Evolutionary conservation across 2,888 invertebrate genomes (phyloP), one percentile per base, ranked within the genome.

Genomic region (Trissonchulus sp.): DNA sequence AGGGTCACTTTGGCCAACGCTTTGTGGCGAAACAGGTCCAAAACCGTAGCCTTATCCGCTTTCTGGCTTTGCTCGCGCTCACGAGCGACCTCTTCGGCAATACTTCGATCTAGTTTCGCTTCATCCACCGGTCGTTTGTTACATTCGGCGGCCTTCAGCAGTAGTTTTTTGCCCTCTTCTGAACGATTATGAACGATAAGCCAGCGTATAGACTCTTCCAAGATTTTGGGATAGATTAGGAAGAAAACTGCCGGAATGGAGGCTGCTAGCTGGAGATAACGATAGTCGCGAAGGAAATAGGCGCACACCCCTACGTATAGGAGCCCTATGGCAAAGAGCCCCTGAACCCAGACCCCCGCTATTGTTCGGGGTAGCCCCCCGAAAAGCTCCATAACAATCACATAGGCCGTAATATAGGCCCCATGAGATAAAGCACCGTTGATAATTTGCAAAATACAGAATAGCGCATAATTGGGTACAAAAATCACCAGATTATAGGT

Each of bases 121-220:
- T 23, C 74, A 74, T 65, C 71, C 28, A n/a, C n/a, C n/a, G n/a
- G n/a, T n/a, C n/a, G n/a, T 15, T 34, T 18, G 68, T 76, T 76
- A 23, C 35, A 28, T 23, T 63, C 38, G 18, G 69, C 69, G 8
- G 69, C 74, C 36, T 38, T 63, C 23, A n/a, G 33, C 1, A 76
- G 23, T 28, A 35, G n/a, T 31, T 63, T n/a, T 62, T 63, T 37
- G 28, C 76, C 77, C 48, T 77, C 76, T 33, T 73, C 69, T 1
- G 1, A 33, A 33, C 74, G 35, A 1, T 62, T 60, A 30, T 74
- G 60, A 2, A 74, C 76, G n/a, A 63, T 31, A 31, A 74, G 35
- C 77, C 77, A 77, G n/a, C 77, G 74, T 35, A 77, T 74, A 1
- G 77, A 77, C 37, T 77, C 77, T 1, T 75, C 76, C 37, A 74